Conservation (phyloP, 2,113 vertebrate species). For the Scophthalmus maximus region DNA sequence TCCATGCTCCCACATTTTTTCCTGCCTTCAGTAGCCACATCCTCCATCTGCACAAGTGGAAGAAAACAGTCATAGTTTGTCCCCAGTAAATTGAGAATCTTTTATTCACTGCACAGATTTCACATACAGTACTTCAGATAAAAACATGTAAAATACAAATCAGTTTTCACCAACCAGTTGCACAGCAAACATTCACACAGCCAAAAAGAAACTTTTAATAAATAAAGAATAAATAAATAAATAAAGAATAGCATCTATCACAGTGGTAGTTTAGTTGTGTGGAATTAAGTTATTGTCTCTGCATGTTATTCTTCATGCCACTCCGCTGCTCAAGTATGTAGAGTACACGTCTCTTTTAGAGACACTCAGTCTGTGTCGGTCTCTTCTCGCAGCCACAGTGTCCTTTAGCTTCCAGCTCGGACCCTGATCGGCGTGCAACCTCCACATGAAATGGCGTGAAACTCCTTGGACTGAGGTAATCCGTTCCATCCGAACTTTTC, state of each 20-base stretch:
- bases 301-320: background rate
- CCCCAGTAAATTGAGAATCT: background rate
- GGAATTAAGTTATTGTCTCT: conserved; percentile 13
- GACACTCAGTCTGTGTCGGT: conserved; percentile 2
- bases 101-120: conserved; percentile 57
- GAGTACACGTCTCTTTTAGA: conserved; percentile 20
- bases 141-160: conserved; percentile 36
- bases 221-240: conserved; percentile 74
- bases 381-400: conserved; percentile 27
- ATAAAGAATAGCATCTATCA: conserved; percentile 16
- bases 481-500: conserved; percentile 24
- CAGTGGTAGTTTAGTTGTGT: conserved; percentile 53
- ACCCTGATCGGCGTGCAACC: background rate
- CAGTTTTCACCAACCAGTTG: conserved; percentile 12
- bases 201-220: conserved; percentile 54
- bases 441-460: conserved; percentile 15
- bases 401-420: conserved; percentile 18
- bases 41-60: background rate
- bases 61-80: conserved; percentile 9
- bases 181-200: conserved; percentile 33
- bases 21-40: conserved; percentile 6
- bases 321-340: conserved; percentile 4
- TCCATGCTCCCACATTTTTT: conserved; percentile 15
- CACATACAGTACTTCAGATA: conserved; percentile 43
- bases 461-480: conserved; percentile 26